Evolutionary conservation across 2,113 vertebrate species (phyloP), one percentile per base, ranked within the genome.

Genomic region (Prolemur simus): DNA sequence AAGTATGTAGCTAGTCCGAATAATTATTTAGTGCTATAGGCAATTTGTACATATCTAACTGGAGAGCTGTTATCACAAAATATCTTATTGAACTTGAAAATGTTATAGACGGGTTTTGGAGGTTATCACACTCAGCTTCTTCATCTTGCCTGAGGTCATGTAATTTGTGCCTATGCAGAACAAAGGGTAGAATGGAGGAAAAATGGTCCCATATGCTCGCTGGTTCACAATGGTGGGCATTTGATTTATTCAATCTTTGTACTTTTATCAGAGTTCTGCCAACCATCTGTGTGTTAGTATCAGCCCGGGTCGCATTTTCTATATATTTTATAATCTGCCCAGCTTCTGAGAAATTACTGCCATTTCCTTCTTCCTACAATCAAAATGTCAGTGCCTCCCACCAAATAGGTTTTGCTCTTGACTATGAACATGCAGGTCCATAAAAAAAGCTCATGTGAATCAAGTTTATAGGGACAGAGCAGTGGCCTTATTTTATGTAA

Each of bases 331-430:
- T 91, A 98, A 98, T 98, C 94, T 97, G 76, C 93, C 89, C 92
- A 94, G 83, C 98, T 98, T 98, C 98, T 97, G 96, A 98, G 98
- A 98, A 98, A 98, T 98, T 97, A 98, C 97, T 98, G 73, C 88
- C 80, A 78, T 93, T 98, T 97, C 86, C 93, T 92, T 91, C 81
- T 82, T 97, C 89, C 89, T 94, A 94, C 77, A 97, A 97, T 97
- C 96, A 98, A 98, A 98, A 98, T 98, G 95, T 98, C 98, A 98
- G 95, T 97, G 63, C 64, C 47, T 54, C 95, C 91, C 95, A 96
- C 89, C 32, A 97, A 94, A 97, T 73, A 98, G 96, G 71, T 10
- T 87, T 97, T 94, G 54, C 93, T 98, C 95, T 98, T 98, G 94
- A 96, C 98, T 98, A 93, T 91, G 94, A 93, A 88, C 66, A 94